Evolutionary conservation across 2,113 vertebrate species (phyloP).

Genomic region (Ictalurus furcatus): DNA sequence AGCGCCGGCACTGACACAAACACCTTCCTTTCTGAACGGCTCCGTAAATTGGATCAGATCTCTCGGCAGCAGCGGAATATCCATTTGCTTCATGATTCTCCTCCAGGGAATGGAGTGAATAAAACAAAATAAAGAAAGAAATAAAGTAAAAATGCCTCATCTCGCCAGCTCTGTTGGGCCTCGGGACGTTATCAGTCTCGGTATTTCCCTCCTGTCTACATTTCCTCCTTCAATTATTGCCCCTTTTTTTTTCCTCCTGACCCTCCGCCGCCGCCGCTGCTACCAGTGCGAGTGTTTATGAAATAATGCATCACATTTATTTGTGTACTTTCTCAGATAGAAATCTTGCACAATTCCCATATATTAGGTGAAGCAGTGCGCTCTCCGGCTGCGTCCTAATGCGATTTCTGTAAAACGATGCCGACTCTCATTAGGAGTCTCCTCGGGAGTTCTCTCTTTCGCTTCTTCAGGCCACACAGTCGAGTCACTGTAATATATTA

Average conservation of each 20-base stretch:
- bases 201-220: constrained; percentile 11
- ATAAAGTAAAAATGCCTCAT: constrained; percentile 58
- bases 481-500: neutral
- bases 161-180: constrained; percentile 57
- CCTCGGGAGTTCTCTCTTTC: constrained; percentile 15
- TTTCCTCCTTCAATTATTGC: constrained; percentile 52
- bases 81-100: constrained; percentile 59
- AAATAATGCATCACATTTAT: constrained; percentile 45
- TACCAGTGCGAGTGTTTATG: constrained; percentile 13
- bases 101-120: constrained; percentile 53
- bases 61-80: constrained; percentile 52
- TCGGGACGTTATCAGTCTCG: constrained; percentile 45
- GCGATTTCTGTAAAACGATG: constrained; percentile 5
- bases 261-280: neutral
- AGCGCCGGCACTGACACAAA: constrained; percentile 49
- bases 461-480: constrained; percentile 1
- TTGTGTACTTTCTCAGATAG: constrained; percentile 21
- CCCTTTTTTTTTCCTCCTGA: constrained; percentile 44
- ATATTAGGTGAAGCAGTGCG: neutral
- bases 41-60: constrained; percentile 65
- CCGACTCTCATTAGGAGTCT: constrained; percentile 18
- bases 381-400: constrained; percentile 15
- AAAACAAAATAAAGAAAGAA: constrained; percentile 42
- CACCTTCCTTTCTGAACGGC: constrained; percentile 60
- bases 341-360: constrained; percentile 17